Evolutionary conservation across 1,140 invertebrate genomes (phyloP).

Genomic region (Drosophila elegans): DNA sequence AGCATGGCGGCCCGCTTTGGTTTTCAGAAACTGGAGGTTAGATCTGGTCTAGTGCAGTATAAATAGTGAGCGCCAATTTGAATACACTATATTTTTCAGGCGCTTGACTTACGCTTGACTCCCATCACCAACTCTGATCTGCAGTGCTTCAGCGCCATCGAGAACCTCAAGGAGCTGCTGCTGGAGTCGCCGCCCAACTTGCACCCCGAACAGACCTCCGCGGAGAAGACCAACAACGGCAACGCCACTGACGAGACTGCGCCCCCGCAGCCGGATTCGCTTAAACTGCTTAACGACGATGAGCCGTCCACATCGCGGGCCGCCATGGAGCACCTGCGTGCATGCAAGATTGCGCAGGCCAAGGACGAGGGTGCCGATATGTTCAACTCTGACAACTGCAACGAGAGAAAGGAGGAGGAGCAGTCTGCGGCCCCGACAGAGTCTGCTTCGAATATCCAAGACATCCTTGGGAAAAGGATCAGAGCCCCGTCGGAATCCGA

Average conservation of each 20-base stretch:
- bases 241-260: conserved; percentile 26
- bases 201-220: conserved; percentile 12
- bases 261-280: conserved; percentile 18
- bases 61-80: neutral
- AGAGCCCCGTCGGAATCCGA: conserved; percentile 52
- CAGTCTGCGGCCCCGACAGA: neutral
- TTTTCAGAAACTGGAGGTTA: conserved; percentile 88
- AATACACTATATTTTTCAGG: conserved; percentile 51
- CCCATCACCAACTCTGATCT: conserved; percentile 89
- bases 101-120: conserved; percentile 88
- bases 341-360: conserved; percentile 41
- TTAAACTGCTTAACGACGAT: conserved; percentile 62
- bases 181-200: conserved; percentile 85
- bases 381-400: conserved; percentile 55
- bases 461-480: neutral
- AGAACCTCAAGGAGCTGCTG: conserved; percentile 87
- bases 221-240: conserved; percentile 40
- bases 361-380: conserved; percentile 33
- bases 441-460: conserved; percentile 2
- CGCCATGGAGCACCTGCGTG: conserved; percentile 57
- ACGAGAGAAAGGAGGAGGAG: conserved; percentile 38
- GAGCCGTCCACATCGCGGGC: conserved; percentile 72
- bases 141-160: conserved; percentile 88
- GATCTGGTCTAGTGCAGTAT: neutral
- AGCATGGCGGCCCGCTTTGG: conserved; percentile 90